phyloP scores from a whole-genome alignment of 92 coral and sea anemone genomes.

The Muricea muricata region DNA sequence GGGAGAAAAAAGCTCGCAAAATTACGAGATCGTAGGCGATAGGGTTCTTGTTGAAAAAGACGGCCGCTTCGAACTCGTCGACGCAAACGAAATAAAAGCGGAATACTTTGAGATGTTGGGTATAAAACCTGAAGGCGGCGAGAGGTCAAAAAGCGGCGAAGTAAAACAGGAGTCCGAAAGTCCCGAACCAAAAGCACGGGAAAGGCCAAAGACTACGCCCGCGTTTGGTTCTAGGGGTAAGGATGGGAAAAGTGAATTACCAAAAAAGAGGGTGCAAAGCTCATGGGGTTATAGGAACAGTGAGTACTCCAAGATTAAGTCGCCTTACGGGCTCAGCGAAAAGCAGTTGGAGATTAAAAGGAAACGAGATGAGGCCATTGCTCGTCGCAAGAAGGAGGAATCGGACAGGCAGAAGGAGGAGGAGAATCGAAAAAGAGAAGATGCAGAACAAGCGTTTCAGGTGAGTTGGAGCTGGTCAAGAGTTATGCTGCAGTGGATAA shows the following conservation, averaged over 20 bases:
- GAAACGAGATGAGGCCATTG: slow-evolving; percentile 87
- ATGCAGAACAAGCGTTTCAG: slow-evolving; percentile 95
- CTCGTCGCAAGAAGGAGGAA: slow-evolving; percentile 88
- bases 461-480: too few relatives aligned
- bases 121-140: slow-evolving; percentile 55
- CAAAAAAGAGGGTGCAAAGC: slow-evolving; percentile 73
- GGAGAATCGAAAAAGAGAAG: slow-evolving; percentile 81
- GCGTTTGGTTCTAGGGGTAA: slow-evolving; percentile 58
- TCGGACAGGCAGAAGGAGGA: slow-evolving; percentile 85
- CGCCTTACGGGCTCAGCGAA: slow-evolving; percentile 88
- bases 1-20: background rate
- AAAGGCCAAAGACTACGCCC: slow-evolving; percentile 84
- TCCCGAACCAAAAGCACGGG: slow-evolving; percentile 11
- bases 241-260: slow-evolving; percentile 22
- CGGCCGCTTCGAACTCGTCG: slow-evolving; percentile 97
- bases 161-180: background rate
- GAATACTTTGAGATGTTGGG: slow-evolving; percentile 98
- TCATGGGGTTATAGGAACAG: slow-evolving; percentile 72
- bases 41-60: slow-evolving; percentile 94
- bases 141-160: background rate
- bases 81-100: slow-evolving; percentile 94
- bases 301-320: slow-evolving; percentile 82
- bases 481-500: too few relatives aligned
- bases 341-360: slow-evolving; percentile 87
- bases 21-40: slow-evolving; percentile 41